Evolutionary conservation across 2,113 vertebrate genomes (phyloP).

Genomic region (Labrus mixtus): DNA sequence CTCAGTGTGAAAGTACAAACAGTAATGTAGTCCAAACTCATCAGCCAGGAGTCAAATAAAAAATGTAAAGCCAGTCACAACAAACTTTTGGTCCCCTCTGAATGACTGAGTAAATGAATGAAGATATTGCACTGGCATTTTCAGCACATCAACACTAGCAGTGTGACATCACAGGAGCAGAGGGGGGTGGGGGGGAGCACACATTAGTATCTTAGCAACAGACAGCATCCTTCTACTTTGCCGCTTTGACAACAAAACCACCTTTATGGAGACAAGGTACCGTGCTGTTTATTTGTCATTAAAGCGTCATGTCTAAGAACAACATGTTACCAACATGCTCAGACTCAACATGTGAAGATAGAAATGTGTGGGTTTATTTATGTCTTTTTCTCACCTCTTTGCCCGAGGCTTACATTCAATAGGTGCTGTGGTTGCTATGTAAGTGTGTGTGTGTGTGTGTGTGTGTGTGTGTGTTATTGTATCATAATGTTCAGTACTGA

Average conservation of each 20-base stretch:
- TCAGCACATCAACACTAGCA: slow-evolving; percentile 54
- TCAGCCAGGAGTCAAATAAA: not conserved
- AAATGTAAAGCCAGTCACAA: slow-evolving; percentile 20
- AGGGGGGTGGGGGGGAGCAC: slow-evolving; percentile 39
- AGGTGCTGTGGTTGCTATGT: not conserved
- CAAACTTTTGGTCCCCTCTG: slow-evolving; percentile 6
- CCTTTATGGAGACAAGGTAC: slow-evolving; percentile 36
- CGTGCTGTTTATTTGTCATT: slow-evolving; percentile 27
- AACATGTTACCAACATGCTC: not conserved
- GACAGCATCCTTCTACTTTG: slow-evolving; percentile 68
- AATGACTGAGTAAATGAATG: slow-evolving; percentile 55
- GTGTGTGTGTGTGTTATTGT: no score
- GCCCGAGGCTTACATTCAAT: slow-evolving; percentile 5
- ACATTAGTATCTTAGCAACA: slow-evolving; percentile 86
- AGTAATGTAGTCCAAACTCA: no score
- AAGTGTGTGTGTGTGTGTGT: no score
- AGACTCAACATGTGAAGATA: not conserved
- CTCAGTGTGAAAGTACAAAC: no score
- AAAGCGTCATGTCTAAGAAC: not conserved
- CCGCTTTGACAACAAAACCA: slow-evolving; percentile 55
- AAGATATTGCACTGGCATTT: slow-evolving; percentile 38
- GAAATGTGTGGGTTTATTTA: slow-evolving; percentile 9
- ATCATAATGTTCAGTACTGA: not conserved
- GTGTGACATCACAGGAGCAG: slow-evolving; percentile 67
- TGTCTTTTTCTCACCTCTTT: slow-evolving; percentile 7